Evolutionary conservation across 2,797 vertebrate species (phyloP).

Genomic region (Hozukius guyotensis): DNA sequence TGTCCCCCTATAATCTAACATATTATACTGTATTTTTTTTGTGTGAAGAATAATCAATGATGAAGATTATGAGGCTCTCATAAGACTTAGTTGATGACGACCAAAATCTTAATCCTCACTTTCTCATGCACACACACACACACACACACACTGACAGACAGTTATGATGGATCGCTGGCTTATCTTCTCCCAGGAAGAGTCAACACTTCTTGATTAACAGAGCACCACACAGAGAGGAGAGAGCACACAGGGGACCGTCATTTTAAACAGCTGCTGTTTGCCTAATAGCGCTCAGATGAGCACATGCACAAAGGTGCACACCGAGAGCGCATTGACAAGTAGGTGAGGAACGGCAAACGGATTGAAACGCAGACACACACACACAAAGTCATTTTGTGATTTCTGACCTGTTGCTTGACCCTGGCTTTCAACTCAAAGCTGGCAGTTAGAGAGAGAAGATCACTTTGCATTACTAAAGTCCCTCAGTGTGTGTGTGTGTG

Average conservation of each 20-base stretch:
- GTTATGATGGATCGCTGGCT: constrained; percentile 48
- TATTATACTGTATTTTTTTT: background rate
- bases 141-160: constrained; percentile 10
- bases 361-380: background rate
- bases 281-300: constrained; percentile 34
- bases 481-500: no score
- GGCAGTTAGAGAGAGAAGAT: background rate
- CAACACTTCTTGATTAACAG: constrained; percentile 66
- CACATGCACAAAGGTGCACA: background rate
- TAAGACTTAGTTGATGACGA: background rate
- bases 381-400: background rate
- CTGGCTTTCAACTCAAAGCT: background rate
- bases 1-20: background rate
- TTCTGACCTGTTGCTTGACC: background rate
- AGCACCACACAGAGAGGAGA: constrained; percentile 37
- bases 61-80: background rate
- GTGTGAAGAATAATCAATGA: background rate
- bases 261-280: constrained; percentile 65
- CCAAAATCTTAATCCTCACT: background rate
- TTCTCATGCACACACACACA: background rate
- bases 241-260: constrained; percentile 33
- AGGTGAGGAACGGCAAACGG: background rate
- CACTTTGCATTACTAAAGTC: background rate
- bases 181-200: constrained; percentile 51
- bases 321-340: background rate